Percentiles rank a stretch among this genome's conserved stretches.
Evolutionary conservation across 2,888 invertebrate genomes (phyloP).

Genomic region (Galerucella nymphaeae): DNA sequence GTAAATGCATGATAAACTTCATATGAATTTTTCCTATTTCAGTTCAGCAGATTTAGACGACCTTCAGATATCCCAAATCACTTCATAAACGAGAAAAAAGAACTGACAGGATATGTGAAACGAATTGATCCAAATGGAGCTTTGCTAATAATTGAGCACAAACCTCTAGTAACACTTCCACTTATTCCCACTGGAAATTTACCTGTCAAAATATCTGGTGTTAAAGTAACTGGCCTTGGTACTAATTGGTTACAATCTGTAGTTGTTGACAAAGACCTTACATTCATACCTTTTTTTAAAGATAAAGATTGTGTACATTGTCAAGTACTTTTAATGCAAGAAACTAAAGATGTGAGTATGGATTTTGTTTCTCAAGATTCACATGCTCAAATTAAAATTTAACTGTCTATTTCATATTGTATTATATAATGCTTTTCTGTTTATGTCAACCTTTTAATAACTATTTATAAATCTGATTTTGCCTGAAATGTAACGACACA

Average conservation of each 20-base stretch:
- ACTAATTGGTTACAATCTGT: slow-evolving; percentile 65
- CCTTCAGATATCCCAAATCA: slow-evolving; percentile 63
- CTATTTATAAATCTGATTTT: too few relatives aligned
- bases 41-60: slow-evolving; percentile 63
- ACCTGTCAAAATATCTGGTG: slow-evolving; percentile 68
- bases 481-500: too few relatives aligned
- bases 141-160: slow-evolving; percentile 63
- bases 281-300: slow-evolving; percentile 63
- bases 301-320: slow-evolving; percentile 65
- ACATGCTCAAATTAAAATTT: too few relatives aligned
- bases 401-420: too few relatives aligned
- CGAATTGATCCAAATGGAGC: slow-evolving; percentile 62
- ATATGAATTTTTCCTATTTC: slow-evolving; percentile 35
- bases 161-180: slow-evolving; percentile 60
- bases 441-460: too few relatives aligned
- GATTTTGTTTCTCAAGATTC: background rate
- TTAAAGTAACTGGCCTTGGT: slow-evolving; percentile 66
- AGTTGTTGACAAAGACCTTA: slow-evolving; percentile 61
- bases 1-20: background rate
- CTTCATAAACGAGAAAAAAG: slow-evolving; percentile 60
- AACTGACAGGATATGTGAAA: slow-evolving; percentile 62
- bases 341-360: slow-evolving; percentile 54
- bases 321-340: slow-evolving; percentile 61
- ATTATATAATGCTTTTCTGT: too few relatives aligned
- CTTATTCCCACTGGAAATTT: slow-evolving; percentile 57